Base-by-base conservation (phyloP, 1,140 invertebrate species). In the Diabrotica undecimpunctata region DNA sequence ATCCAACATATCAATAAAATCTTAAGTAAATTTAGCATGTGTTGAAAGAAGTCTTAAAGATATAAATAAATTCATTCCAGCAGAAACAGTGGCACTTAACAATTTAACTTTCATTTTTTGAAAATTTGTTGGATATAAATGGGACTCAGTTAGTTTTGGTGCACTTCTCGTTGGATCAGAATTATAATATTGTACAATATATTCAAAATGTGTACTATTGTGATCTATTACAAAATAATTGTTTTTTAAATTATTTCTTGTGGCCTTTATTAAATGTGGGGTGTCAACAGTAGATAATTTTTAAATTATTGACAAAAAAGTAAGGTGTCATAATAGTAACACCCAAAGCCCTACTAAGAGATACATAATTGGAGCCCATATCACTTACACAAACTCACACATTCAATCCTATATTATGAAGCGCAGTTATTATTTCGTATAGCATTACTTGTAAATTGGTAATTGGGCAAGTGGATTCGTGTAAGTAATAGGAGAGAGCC, bases 101-200 rank as follows among this genome's bases (percentile, higher is more conserved):
- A 71, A 66, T 65, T 72, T 71, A n/a, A 75, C 73, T 56, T 61
- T 65, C 74, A 74, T 77, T 68, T 70, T 70, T 70, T 75, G 51
- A 61, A 77, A 76, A 58, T 63, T 69, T 58, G 73, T 75, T 11
- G 74, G 74, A 63, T 71, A 66, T 5, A 74, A 63, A 66, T 77
- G 76, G n/a, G 54, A 55, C 63, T 70, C 66, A 4, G 70, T 74
- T 61, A 77, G 59, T 62, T 70, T 69, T 50, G 59, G 65, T 54
- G 68, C 66, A 53, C 36, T 35, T 9, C 25, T 7, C 61, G 37
- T n/a, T 60, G 11, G n/a, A 54, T 13, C 25, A 25, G 25, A 25
- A 25, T 25, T 25, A 25, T 25, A 25, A 25, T 25, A 25, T 25
- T 25, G 25, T 25, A 25, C 25, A 25, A 25, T 25, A 25, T 25